phyloP scores from a whole-genome alignment of 1,140 invertebrate species.

The Calephelis nemesis region DNA sequence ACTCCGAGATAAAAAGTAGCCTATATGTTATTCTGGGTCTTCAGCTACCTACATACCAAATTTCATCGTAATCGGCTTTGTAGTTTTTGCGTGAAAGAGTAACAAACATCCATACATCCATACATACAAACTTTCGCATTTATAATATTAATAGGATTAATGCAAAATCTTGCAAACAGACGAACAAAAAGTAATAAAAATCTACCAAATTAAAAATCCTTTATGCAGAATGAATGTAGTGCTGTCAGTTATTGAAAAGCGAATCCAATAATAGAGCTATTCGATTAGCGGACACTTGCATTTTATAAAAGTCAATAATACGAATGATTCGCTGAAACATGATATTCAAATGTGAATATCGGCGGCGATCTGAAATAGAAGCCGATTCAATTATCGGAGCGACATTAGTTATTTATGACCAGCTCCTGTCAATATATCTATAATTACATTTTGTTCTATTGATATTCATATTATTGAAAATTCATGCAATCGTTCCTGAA shows the following conservation, averaged over 20 bases:
- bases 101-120: no score
- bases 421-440: not conserved
- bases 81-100: no score
- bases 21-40: no score
- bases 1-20: no score
- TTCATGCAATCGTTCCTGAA: no score
- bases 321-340: conserved; percentile 10
- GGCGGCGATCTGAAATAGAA: conserved; percentile 7
- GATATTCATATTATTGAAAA: not conserved
- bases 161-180: no score
- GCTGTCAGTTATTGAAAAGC: not conserved
- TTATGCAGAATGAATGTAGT: not conserved
- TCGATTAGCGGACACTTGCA: conserved; percentile 7
- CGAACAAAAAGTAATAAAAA: no score
- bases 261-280: conserved; percentile 4
- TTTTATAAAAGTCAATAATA: conserved; percentile 17
- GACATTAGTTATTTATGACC: conserved; percentile 5
- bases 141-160: no score
- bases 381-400: conserved; percentile 5
- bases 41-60: no score
- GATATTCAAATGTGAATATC: conserved; percentile 17
- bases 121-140: no score
- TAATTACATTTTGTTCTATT: not conserved
- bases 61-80: no score
- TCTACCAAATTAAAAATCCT: no score